Evolutionary conservation across 1,140 invertebrate species (phyloP), one percentile per base, ranked within the genome.

Genomic region (Oryctes rhinoceros): DNA sequence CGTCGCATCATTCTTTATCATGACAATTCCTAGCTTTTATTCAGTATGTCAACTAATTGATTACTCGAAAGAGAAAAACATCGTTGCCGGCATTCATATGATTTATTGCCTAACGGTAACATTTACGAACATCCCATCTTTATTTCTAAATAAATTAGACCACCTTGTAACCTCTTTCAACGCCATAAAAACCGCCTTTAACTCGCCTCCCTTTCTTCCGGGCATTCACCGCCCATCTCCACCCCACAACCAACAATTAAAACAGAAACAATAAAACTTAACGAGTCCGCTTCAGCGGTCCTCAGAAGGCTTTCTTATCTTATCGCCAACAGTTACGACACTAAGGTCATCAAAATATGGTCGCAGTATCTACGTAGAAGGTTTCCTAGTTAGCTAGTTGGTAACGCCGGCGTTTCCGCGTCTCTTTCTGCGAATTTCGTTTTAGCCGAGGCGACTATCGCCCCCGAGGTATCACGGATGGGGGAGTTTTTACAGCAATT

Each of bases 221-320:
- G 2, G 5, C 39, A 44, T 4, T 44, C 39, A 0, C 39, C 39
- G 9, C 39, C 49, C n/a, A 15, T 13, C 49, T 13, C 49, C 49
- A 53, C 49, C 49, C 13, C 11, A 15, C 53, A 18, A n/a, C 53
- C 15, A 59, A 18, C 53, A 59, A 18, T 59, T 59, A 59, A 59
- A 59, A 59, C 53, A 59, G 53, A 59, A 59, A 59, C 53, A n/a
- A 59, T 59, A 59, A 59, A 59, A 59, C 53, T 59, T 59, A 59
- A 59, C 53, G 53, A 59, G 53, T 18, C 15, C 53, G 53, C 53
- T 59, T 18, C 53, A 59, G 18, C 15, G 53, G 53, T 59, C 53
- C 53, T 59, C 9, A 44, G 5, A 59, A 59, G 53, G n/a, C 53
- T 59, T 59, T 59, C 53, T 59, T 59, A 59, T 59, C 53, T 59